These are phyloP conservation scores for Adelges cooleyi DNA, from an alignment of 1,140 invertebrate genomes.

Conservation along the genomic window DNA sequence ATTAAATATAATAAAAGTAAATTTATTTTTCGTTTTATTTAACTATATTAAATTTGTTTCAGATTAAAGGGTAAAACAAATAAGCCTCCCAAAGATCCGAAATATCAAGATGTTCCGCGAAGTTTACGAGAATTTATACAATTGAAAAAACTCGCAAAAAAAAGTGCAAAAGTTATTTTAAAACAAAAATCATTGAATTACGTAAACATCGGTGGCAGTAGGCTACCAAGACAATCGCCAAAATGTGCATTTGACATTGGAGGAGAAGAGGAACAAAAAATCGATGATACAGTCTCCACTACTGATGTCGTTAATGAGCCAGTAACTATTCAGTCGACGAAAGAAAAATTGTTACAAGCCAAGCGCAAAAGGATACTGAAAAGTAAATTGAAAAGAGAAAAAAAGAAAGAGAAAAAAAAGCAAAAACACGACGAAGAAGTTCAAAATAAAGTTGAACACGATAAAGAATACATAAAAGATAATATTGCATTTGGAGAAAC, in stretches of 20 bases:
- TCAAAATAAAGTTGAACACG: constrained; percentile 33
- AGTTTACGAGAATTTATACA: constrained; percentile 48
- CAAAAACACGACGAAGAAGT: constrained; percentile 29
- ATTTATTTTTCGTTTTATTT: too few relatives aligned
- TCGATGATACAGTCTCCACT: neutral
- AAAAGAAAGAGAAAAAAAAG: constrained; percentile 38
- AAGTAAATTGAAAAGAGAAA: constrained; percentile 38
- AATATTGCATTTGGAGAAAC: constrained; percentile 53
- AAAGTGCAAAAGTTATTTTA: constrained; percentile 23
- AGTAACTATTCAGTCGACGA: constrained; percentile 29
- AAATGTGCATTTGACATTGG: constrained; percentile 29
- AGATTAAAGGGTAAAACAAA: constrained; percentile 56
- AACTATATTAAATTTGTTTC: too few relatives aligned
- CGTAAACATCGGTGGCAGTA: constrained; percentile 28
- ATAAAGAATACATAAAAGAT: constrained; percentile 41
- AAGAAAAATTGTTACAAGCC: constrained; percentile 41
- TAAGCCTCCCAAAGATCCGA: constrained; percentile 48
- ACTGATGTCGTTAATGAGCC: neutral
- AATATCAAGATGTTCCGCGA: constrained; percentile 54
- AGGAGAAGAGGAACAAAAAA: neutral
- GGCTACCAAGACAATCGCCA: constrained; percentile 37
- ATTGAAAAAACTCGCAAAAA: constrained; percentile 43
- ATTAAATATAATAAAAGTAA: too few relatives aligned
- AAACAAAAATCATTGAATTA: neutral
- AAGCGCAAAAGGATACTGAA: constrained; percentile 39